Conservation (phyloP, 37 sponge, comb jelly and placozoan genomes). For the Oopsacas minuta region DNA sequence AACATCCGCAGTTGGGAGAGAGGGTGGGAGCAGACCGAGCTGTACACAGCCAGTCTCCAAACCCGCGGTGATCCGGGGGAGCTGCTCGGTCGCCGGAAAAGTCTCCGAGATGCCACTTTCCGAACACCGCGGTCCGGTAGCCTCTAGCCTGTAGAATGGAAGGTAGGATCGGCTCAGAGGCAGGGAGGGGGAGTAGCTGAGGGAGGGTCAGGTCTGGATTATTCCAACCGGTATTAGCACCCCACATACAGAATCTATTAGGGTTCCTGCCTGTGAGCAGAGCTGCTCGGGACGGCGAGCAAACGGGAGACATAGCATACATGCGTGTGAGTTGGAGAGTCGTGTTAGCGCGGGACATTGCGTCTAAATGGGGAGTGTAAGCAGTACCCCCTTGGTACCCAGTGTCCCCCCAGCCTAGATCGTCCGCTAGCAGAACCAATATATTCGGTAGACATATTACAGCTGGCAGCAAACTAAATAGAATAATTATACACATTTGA, state of each 20-base stretch:
- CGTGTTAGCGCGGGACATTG: constrained; percentile 28
- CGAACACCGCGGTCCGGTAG: constrained; percentile 21
- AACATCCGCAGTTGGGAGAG: constrained; percentile 58
- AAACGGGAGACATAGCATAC: constrained; percentile 46
- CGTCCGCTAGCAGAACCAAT: constrained; percentile 41
- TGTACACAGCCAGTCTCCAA: constrained; percentile 45
- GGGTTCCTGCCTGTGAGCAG: constrained; percentile 53
- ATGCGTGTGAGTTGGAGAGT: constrained; percentile 27
- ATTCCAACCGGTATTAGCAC: constrained; percentile 31
- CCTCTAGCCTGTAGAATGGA: neutral
- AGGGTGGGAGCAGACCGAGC: constrained; percentile 43
- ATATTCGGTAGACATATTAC: constrained; percentile 20
- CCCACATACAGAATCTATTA: constrained; percentile 54
- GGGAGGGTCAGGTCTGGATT: neutral
- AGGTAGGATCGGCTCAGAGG: constrained; percentile 4
- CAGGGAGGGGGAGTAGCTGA: constrained; percentile 19
- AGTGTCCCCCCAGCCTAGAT: constrained; percentile 55
- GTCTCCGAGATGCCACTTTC: constrained; percentile 24
- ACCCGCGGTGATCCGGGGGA: constrained; percentile 37
- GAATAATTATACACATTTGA: neutral
- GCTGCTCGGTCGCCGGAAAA: neutral
- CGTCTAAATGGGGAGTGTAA: constrained; percentile 32
- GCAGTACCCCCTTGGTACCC: constrained; percentile 40
- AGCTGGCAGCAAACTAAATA: neutral
- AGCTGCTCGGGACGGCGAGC: constrained; percentile 47